Percentiles rank a stretch among this genome's conserved stretches.
These are phyloP conservation scores for Operophtera brumata DNA, from an alignment of 2,888 invertebrate genomes.

Conservation along the genomic window DNA sequence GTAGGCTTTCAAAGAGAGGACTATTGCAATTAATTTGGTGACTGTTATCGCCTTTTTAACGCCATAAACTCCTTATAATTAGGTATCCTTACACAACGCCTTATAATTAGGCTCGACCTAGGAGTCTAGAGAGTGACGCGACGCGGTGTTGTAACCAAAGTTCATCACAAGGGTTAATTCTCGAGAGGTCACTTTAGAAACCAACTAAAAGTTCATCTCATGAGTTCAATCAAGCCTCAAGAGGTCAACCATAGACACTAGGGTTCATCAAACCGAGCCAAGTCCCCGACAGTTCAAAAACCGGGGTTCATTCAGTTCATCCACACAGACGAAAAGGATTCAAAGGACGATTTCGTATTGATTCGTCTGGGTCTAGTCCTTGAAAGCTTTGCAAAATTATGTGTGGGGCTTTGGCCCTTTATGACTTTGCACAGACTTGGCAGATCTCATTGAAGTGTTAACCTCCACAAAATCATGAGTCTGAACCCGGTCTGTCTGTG, in stretches of 20 bases:
- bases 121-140: too few species aligned
- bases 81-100: too few species aligned
- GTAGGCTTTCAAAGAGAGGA: too few species aligned
- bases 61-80: too few species aligned
- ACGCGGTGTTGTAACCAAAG: background rate
- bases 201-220: background rate
- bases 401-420: slow-evolving; percentile 19
- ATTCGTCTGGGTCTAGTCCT: slow-evolving; percentile 15
- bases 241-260: background rate
- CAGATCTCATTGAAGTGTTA: background rate
- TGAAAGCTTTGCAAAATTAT: background rate
- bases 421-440: background rate
- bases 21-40: too few species aligned
- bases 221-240: background rate
- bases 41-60: too few species aligned
- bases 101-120: too few species aligned
- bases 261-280: background rate
- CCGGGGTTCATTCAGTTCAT: slow-evolving; percentile 7
- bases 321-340: slow-evolving; percentile 12
- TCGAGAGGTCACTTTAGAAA: background rate
- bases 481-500: too few species aligned
- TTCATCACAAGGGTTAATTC: background rate
- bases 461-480: too few species aligned
- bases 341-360: slow-evolving; percentile 13
- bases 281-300: slow-evolving; percentile 6